Percentiles rank a stretch among this genome's conserved stretches.
Evolutionary conservation across 1,140 invertebrate genomes (phyloP).

Genomic region (Caenorhabditis remanei): DNA sequence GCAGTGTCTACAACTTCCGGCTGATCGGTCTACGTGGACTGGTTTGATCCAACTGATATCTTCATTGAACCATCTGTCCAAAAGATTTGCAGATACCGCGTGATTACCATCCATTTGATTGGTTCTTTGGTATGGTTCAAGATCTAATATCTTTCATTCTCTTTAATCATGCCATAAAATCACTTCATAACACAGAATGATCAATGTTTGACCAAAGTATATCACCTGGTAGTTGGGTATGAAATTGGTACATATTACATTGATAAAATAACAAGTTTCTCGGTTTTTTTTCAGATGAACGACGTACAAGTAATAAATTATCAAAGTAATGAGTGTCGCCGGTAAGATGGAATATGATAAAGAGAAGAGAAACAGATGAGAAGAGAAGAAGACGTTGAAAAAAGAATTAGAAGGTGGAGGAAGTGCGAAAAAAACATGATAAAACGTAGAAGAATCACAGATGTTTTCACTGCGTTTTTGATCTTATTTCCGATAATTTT

Average conservation of each 20-base stretch:
- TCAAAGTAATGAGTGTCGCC: conserved; percentile 2
- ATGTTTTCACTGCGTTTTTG: not conserved
- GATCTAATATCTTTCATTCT: too few species aligned
- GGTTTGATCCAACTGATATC: too few species aligned
- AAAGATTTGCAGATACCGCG: too few species aligned
- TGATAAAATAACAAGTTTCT: conserved; percentile 22
- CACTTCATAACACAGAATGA: not conserved
- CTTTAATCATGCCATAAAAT: not conserved
- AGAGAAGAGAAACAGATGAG: not conserved
- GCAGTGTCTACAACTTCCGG: too few species aligned
- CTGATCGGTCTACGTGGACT: too few species aligned
- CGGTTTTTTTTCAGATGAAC: not conserved
- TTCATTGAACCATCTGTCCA: too few species aligned
- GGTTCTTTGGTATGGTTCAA: too few species aligned
- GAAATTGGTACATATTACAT: conserved; percentile 26
- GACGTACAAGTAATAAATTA: conserved; percentile 25
- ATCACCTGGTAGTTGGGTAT: not conserved
- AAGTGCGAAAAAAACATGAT: conserved; percentile 1
- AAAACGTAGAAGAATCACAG: not conserved
- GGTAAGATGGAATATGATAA: not conserved
- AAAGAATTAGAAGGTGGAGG: not conserved
- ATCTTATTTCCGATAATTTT: not conserved
- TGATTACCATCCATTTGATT: too few species aligned
- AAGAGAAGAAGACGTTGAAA: not conserved
- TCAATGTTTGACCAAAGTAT: conserved; percentile 2